Base-by-base conservation (phyloP, 1,140 invertebrate genomes). In the Halesus radiatus region DNA sequence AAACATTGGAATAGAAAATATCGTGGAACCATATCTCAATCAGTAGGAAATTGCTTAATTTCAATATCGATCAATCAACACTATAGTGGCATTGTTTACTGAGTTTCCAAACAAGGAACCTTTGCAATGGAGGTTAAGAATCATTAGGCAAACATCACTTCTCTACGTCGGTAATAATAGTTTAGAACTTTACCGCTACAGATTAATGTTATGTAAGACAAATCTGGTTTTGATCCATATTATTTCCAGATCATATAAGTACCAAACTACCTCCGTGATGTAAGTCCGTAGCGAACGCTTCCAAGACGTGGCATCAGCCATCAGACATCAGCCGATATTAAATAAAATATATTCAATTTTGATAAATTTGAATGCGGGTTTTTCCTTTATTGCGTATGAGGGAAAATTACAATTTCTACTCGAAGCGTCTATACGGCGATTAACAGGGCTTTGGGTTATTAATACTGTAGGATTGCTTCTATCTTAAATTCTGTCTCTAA, bases 221-320 rank as follows among this genome's bases (percentile, higher is more conserved):
- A 72, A 54, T 72, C 68, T 72, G 18, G 16, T 72, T 72, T 29
- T 72, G 45, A 72, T 72, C 68, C 22, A 72, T 29, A 72, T 53
- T 29, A 72, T 53, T 72, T 53, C 50, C 45, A 72, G 45, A 18
- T 68, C 18, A 37, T 8, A 68, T 45, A 45, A 45, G 37, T 45
- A 45, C 8, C 37, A 13, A 10, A 45, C 37, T 37, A 8, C 32
- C 32, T 45, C 10, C 37, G 37, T 45, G 37, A 45, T 45, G 37
- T 45, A 13, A 45, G 37, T 13, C 37, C 7, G 4, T 60, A 22
- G 0, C 56, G 10, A 18, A 23, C 10, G 23, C 7, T 18, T 20
- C 20, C 56, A 20, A 60, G 56, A 68, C n/a, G 64, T 10, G 3
- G 64, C 32, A 37, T 60, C 56, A n/a, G 23, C 56, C 56, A 20